Conservation (phyloP, 2,888 invertebrate genomes). For the Eretmocerus hayati region DNA sequence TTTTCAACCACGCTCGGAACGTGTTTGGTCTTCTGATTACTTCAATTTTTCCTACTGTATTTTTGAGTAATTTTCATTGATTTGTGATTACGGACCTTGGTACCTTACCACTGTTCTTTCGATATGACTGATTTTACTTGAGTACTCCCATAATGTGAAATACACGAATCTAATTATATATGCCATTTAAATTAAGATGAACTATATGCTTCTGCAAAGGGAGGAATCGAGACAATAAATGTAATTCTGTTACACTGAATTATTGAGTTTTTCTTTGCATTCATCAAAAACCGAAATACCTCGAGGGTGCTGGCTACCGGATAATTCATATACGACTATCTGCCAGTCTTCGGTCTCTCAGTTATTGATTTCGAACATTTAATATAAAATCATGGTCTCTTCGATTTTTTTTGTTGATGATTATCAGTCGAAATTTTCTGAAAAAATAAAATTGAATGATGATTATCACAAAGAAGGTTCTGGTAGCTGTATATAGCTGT, state of each 20-base stretch:
- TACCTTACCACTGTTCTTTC: constrained; percentile 21
- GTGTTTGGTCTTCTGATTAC: no score
- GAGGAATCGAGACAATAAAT: constrained; percentile 47
- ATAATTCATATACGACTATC: constrained; percentile 39
- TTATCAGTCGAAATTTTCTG: no score
- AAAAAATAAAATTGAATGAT: background rate
- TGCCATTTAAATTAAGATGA: constrained; percentile 28
- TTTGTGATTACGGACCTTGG: constrained; percentile 25
- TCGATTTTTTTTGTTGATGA: no score
- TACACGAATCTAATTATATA: constrained; percentile 30
- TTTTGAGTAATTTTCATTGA: no score
- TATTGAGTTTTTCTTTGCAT: constrained; percentile 46
- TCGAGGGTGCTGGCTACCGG: constrained; percentile 45
- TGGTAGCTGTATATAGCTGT: constrained; percentile 43
- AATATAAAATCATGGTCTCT: no score
- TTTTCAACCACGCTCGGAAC: no score
- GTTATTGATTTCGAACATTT: no score
- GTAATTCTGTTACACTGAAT: constrained; percentile 47
- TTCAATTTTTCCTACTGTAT: no score
- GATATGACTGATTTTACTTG: constrained; percentile 20
- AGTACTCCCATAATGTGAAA: constrained; percentile 38
- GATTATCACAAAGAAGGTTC: constrained; percentile 19
- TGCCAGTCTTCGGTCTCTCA: constrained; percentile 22
- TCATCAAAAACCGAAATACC: constrained; percentile 34
- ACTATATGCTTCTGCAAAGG: constrained; percentile 36